Evolutionary conservation across 2,113 vertebrate species (phyloP).

Genomic region (Chaetodon auriga): DNA sequence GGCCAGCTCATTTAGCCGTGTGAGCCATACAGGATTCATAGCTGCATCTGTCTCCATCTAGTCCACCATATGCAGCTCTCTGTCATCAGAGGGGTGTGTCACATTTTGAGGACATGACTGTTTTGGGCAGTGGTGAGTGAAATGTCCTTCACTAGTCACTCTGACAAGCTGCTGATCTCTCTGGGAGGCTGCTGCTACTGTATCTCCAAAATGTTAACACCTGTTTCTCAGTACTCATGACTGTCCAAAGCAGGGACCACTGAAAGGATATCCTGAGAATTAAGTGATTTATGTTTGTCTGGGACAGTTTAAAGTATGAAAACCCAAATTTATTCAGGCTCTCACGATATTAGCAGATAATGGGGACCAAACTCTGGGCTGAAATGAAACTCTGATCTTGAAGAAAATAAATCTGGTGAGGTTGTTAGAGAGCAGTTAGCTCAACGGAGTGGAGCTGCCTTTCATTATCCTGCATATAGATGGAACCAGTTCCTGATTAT

Average conservation of each 20-base stretch:
- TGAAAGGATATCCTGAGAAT: neutral
- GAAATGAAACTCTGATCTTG: neutral
- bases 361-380: too few species aligned
- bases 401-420: neutral
- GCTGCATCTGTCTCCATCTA: slow-evolving; percentile 67
- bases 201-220: neutral
- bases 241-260: neutral
- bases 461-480: neutral
- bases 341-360: neutral
- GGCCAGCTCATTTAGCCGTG: slow-evolving; percentile 62
- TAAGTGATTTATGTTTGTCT: neutral
- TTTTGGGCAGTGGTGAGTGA: slow-evolving; percentile 48
- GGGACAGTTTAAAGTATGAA: neutral
- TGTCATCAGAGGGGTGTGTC: slow-evolving; percentile 47
- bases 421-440: neutral
- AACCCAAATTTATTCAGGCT: neutral
- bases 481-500: neutral
- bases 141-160: slow-evolving; percentile 47
- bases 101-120: slow-evolving; percentile 40
- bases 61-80: slow-evolving; percentile 60
- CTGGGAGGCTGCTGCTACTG: neutral
- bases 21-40: slow-evolving; percentile 46
- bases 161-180: slow-evolving; percentile 53
- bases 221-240: neutral
- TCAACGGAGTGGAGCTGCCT: neutral